phyloP scores from a whole-genome alignment of 2,888 invertebrate species.

The Andrena fulva region DNA sequence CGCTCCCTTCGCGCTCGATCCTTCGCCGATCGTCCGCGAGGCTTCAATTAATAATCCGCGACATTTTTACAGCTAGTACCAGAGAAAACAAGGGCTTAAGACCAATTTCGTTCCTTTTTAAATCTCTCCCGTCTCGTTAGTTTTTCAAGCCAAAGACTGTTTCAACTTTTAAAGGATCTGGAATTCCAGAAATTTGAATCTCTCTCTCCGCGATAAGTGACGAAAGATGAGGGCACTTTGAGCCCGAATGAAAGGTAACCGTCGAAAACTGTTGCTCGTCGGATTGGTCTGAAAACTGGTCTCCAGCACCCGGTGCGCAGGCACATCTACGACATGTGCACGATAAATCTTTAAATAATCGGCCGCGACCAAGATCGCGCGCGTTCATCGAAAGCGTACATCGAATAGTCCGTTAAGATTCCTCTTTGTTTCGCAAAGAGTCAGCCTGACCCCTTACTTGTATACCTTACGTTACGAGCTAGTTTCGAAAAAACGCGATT shows the following conservation, averaged over 20 bases:
- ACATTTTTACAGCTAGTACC: conserved; percentile 65
- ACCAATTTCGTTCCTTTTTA: conserved; percentile 56
- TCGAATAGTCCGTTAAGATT: conserved; percentile 35
- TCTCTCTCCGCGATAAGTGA: not conserved
- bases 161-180: not conserved
- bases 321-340: conserved; percentile 76
- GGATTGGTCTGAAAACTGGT: conserved; percentile 51
- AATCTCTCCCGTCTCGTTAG: not conserved
- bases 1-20: not conserved
- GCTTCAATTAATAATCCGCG: conserved; percentile 49
- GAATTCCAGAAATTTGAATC: not conserved
- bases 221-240: not conserved
- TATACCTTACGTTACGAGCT: conserved; percentile 38
- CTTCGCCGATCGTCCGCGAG: conserved; percentile 18
- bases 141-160: not conserved
- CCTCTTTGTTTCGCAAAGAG: conserved; percentile 16
- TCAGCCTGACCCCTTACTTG: conserved; percentile 17
- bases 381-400: conserved; percentile 58
- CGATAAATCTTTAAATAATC: conserved; percentile 70
- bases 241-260: not conserved
- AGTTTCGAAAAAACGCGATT: conserved; percentile 54
- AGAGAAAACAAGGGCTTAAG: conserved; percentile 55
- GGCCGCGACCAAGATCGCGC: conserved; percentile 52
- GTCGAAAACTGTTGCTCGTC: not conserved
- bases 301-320: conserved; percentile 61